Conservation (phyloP, 2,113 vertebrate genomes). For the Corynorhinus townsendii region DNA sequence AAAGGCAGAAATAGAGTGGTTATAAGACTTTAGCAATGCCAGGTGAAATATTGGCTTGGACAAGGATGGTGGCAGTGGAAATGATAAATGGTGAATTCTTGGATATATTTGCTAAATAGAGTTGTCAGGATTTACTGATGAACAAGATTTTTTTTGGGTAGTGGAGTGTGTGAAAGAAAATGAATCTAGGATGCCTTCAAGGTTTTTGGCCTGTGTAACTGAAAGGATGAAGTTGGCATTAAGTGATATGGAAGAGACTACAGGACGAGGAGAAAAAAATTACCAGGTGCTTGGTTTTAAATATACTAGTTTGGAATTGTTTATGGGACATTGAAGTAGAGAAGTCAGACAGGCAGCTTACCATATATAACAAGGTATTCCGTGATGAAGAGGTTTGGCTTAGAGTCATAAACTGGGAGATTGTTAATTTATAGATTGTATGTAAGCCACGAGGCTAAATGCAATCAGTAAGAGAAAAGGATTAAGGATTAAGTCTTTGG, state of each 20-base stretch:
- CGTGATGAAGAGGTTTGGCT: not conserved
- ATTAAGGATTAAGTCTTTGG: not conserved
- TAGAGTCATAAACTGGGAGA: not conserved
- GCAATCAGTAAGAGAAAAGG: not conserved
- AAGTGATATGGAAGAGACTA: not conserved
- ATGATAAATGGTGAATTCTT: not conserved
- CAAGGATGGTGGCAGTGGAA: not conserved
- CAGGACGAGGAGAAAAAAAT: not conserved
- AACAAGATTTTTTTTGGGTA: not conserved
- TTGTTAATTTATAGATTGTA: not conserved
- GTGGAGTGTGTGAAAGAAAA: not conserved
- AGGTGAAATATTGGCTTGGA: not conserved
- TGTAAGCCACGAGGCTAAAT: not conserved
- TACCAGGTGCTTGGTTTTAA: not conserved
- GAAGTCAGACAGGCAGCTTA: not conserved
- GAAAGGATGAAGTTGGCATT: not conserved
- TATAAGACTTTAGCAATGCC: not conserved
- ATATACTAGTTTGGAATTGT: not conserved
- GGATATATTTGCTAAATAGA: not conserved
- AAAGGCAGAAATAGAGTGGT: not conserved
- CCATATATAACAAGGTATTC: not conserved
- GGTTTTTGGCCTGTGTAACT: not conserved
- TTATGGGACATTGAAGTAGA: not conserved
- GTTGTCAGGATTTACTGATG: not conserved
- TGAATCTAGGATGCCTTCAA: not conserved